Evolutionary conservation across 1,140 invertebrate genomes (phyloP).

Genomic region (Tetraneura akinire): DNA sequence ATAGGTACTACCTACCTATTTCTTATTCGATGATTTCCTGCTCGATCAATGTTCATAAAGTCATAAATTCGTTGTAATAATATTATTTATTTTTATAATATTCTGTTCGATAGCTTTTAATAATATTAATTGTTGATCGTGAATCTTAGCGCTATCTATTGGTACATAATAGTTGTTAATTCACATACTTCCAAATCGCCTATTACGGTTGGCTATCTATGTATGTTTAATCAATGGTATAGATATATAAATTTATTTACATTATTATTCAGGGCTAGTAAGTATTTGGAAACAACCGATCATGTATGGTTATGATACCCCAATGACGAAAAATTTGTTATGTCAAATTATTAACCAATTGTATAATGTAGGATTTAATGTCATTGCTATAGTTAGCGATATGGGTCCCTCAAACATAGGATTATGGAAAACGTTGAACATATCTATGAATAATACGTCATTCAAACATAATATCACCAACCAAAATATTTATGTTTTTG

Average conservation of each 20-base stretch:
- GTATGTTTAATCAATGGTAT: too few species aligned
- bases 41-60: too few species aligned
- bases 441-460: neutral
- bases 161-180: too few species aligned
- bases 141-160: too few species aligned
- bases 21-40: too few species aligned
- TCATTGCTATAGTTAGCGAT: neutral
- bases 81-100: too few species aligned
- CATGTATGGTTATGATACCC: neutral
- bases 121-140: too few species aligned
- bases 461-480: neutral
- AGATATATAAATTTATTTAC: neutral
- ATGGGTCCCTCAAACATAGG: neutral
- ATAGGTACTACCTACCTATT: too few species aligned
- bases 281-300: conserved; percentile 7
- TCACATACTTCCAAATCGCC: too few species aligned
- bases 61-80: too few species aligned
- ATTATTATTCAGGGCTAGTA: neutral
- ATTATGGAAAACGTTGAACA: neutral
- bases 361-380: neutral
- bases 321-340: neutral
- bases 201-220: too few species aligned
- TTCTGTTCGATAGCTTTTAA: too few species aligned
- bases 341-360: neutral
- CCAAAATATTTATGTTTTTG: neutral